phyloP scores from a whole-genome alignment of 2,888 invertebrate genomes.

The Meiosimyza platycephala region DNA sequence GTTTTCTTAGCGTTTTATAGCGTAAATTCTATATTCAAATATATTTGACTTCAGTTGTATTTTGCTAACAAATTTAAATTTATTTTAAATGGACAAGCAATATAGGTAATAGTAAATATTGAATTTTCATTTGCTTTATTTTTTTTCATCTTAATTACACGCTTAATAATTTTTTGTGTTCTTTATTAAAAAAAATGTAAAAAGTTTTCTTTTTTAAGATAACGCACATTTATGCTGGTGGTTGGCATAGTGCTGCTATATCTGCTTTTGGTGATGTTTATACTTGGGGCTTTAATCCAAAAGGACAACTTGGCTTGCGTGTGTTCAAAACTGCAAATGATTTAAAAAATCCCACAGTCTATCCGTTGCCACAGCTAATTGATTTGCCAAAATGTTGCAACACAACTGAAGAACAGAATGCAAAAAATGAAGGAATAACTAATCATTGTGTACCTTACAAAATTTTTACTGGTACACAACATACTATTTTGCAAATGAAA shows the following conservation, averaged over 20 bases:
- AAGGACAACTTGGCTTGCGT: conserved; percentile 83
- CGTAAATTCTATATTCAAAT: no score
- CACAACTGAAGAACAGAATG: background rate
- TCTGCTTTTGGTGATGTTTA: conserved; percentile 86
- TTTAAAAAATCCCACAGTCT: conserved; percentile 57
- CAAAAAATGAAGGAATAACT: conserved; percentile 9
- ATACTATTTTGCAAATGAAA: conserved; percentile 78
- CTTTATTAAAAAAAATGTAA: background rate
- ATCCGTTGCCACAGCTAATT: conserved; percentile 62
- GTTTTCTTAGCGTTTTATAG: no score
- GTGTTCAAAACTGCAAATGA: conserved; percentile 55
- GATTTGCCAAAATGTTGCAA: conserved; percentile 55
- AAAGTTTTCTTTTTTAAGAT: conserved; percentile 64
- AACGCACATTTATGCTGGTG: conserved; percentile 78
- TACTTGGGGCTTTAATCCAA: conserved; percentile 92
- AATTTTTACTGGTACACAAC: conserved; percentile 81
- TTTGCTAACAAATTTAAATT: no score
- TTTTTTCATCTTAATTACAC: background rate
- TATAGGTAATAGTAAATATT: background rate
- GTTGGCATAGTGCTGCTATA: conserved; percentile 87
- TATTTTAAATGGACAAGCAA: no score
- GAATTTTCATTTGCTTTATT: background rate
- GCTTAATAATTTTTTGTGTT: background rate
- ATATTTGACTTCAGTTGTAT: no score
- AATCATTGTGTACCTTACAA: conserved; percentile 65